Conservation (phyloP, 2,113 vertebrate species). For the Seriola dumerili region DNA sequence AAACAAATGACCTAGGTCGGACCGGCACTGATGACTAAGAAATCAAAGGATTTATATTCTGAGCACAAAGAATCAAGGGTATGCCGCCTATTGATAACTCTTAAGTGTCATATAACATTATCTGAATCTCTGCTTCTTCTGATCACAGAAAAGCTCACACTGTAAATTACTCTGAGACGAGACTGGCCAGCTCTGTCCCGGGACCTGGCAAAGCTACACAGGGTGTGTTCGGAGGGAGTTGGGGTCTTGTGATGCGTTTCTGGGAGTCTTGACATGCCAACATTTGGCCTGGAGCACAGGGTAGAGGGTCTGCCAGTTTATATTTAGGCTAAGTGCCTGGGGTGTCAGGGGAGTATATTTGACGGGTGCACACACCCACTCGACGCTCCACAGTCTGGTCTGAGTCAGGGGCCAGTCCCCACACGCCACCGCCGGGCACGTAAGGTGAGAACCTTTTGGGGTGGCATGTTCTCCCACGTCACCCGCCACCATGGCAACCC, state of each 20-base stretch:
- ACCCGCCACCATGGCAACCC: constrained; percentile 47
- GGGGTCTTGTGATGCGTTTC: constrained; percentile 75
- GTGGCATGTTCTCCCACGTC: constrained; percentile 65
- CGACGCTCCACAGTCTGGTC: constrained; percentile 10
- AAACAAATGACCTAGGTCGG: not conserved
- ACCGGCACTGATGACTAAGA: not conserved
- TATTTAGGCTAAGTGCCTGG: constrained; percentile 76
- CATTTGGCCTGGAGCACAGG: constrained; percentile 45
- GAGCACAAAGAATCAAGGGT: not conserved
- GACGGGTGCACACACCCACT: constrained; percentile 53
- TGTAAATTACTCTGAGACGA: constrained; percentile 16
- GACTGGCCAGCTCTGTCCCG: not conserved
- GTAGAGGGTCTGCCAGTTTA: constrained; percentile 61
- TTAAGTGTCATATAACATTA: not conserved
- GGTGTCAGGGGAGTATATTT: constrained; percentile 73
- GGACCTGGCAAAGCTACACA: not conserved
- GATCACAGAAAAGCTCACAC: not conserved
- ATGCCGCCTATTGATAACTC: not conserved
- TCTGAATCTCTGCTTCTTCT: not conserved
- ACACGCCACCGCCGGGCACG: constrained; percentile 25
- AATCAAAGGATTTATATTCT: not conserved
- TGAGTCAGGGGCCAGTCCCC: constrained; percentile 50
- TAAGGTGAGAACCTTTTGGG: constrained; percentile 64
- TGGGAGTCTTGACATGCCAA: constrained; percentile 67
- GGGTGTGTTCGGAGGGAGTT: constrained; percentile 21